Evolutionary conservation across 1,140 invertebrate genomes (phyloP).

Genomic region (Cephus cinctus): DNA sequence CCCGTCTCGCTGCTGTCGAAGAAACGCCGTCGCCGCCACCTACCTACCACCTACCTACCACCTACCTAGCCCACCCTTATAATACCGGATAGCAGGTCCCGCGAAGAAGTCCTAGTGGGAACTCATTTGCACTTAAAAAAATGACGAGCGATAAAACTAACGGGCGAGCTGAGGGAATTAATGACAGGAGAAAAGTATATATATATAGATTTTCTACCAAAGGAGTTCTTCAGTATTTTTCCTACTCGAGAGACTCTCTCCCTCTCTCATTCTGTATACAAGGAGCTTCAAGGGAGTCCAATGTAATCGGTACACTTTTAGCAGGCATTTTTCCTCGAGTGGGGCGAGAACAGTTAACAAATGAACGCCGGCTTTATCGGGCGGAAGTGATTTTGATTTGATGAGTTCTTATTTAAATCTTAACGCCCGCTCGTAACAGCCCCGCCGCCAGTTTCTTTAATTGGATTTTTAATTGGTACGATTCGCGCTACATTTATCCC

Average conservation of each 20-base stretch:
- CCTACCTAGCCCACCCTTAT: no score
- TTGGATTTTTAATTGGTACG: conserved; percentile 55
- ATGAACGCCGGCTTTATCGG: conserved; percentile 53
- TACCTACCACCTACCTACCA: no score
- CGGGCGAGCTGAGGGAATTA: conserved; percentile 40
- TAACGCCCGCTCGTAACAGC: conserved; percentile 26
- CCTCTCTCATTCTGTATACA: no score
- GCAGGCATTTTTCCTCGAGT: no score
- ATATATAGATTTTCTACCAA: no score
- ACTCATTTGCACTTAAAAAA: conserved; percentile 57
- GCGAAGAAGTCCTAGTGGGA: conserved; percentile 19
- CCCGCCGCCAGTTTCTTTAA: conserved; percentile 42
- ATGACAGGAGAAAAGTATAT: conserved; percentile 22
- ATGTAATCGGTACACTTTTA: no score
- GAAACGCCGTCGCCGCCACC: no score
- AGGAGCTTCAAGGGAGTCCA: no score
- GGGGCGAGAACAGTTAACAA: conserved; percentile 46
- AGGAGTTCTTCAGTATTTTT: no score
- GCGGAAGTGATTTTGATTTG: conserved; percentile 54
- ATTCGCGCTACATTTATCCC: conserved; percentile 52
- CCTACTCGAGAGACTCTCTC: no score
- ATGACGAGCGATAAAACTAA: conserved; percentile 55
- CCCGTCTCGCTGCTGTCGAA: no score
- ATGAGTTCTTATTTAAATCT: conserved; percentile 47
- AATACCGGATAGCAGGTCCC: no score